phyloP scores from a whole-genome alignment of 2,888 invertebrate genomes.

The Campoletis raptor region DNA sequence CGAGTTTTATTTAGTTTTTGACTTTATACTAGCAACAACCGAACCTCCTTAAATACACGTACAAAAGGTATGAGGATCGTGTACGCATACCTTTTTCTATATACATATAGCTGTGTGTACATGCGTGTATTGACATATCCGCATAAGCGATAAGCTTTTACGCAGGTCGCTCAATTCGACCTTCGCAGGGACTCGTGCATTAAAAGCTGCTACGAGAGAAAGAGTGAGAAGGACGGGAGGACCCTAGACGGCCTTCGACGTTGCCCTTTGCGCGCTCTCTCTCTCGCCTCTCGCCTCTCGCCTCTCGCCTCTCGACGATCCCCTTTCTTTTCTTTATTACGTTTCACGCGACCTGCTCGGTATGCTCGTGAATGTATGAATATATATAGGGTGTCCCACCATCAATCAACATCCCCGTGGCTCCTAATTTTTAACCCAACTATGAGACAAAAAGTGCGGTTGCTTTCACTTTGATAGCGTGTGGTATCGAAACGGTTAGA shows the following conservation, averaged over 20 bases:
- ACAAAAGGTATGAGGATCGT: background rate
- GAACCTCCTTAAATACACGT: constrained; percentile 1
- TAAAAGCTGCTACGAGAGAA: background rate
- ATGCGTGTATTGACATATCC: constrained; percentile 9
- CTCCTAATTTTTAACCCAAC: background rate
- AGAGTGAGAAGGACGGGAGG: constrained; percentile 9
- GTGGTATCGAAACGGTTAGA: background rate
- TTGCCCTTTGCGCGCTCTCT: constrained; percentile 49
- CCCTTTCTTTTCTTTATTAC: constrained; percentile 62
- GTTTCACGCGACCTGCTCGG: constrained; percentile 58
- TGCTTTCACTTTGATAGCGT: background rate
- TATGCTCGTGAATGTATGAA: constrained; percentile 21
- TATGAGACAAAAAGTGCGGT: background rate
- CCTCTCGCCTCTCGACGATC: constrained; percentile 34
- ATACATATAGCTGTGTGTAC: background rate
- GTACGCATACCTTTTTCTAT: background rate
- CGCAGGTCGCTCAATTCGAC: constrained; percentile 42
- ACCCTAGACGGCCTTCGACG: constrained; percentile 59
- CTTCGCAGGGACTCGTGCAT: constrained; percentile 57
- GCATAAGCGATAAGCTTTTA: constrained; percentile 57
- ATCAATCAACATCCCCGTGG: background rate
- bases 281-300: too few species aligned
- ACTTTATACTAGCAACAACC: background rate
- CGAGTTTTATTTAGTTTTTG: background rate
- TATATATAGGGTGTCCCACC: background rate